A percentile compares a stretch with the other conserved stretches of the same genome.
Evolutionary conservation across 2,888 invertebrate species (phyloP).

Genomic region (Tortricodes alternella): DNA sequence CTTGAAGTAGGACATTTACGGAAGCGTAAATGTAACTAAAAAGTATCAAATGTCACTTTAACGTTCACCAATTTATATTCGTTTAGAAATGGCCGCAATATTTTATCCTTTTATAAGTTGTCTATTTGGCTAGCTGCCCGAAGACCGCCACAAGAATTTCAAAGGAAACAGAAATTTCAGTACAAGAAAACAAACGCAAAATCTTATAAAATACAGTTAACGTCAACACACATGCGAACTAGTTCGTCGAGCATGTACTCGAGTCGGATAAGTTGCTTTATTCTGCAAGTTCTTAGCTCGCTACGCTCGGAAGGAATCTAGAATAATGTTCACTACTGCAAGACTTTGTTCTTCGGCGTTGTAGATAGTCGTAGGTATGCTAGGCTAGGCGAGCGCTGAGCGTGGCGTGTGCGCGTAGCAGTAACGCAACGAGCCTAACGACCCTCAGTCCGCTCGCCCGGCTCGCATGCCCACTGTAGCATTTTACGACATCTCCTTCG

Average conservation of each 20-base stretch:
- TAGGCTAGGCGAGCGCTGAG: background rate
- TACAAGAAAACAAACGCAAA: constrained; percentile 67
- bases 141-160: constrained; percentile 61
- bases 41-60: constrained; percentile 44
- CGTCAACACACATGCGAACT: constrained; percentile 67
- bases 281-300: constrained; percentile 52
- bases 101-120: constrained; percentile 67
- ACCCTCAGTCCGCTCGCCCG: constrained; percentile 33
- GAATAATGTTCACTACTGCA: constrained; percentile 50
- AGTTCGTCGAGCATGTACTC: constrained; percentile 53
- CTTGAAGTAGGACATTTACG: constrained; percentile 14
- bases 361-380: background rate
- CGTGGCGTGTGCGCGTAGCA: constrained; percentile 12
- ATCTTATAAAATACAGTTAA: constrained; percentile 76
- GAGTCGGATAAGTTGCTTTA: constrained; percentile 58
- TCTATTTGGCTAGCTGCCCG: constrained; percentile 73
- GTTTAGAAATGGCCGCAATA: constrained; percentile 57
- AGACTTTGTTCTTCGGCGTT: constrained; percentile 48
- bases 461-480: constrained; percentile 42
- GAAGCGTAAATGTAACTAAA: constrained; percentile 10
- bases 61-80: constrained; percentile 56
- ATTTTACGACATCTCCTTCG: constrained; percentile 43
- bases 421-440: constrained; percentile 18
- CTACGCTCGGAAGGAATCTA: constrained; percentile 51
- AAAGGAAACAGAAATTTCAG: constrained; percentile 66